phyloP scores from a whole-genome alignment of 2,888 invertebrate genomes.

The Acheta domesticus region DNA sequence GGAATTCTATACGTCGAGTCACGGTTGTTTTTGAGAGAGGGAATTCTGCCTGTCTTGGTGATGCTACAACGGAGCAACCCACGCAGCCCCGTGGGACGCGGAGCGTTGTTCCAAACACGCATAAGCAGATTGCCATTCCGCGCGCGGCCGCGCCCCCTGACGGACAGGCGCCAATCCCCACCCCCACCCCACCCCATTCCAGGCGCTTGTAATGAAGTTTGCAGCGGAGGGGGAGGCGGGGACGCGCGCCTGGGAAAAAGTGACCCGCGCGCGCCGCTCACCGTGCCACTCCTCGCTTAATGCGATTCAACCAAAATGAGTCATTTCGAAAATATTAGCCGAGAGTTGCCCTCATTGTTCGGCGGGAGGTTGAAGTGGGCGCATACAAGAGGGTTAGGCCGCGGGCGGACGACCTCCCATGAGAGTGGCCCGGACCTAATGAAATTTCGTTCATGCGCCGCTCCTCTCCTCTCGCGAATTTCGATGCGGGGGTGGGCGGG shows the following conservation, averaged over 20 bases:
- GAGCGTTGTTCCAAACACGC: no score
- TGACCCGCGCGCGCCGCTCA: background rate
- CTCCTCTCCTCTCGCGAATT: background rate
- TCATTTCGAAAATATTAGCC: constrained; percentile 18
- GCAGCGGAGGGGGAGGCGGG: background rate
- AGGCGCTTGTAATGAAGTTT: background rate
- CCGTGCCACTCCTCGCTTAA: background rate
- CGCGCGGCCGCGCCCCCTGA: background rate
- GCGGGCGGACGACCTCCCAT: background rate
- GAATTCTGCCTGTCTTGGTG: no score
- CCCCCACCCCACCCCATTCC: background rate
- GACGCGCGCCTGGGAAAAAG: background rate
- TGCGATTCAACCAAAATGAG: background rate
- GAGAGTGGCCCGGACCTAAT: background rate
- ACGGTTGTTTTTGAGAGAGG: no score
- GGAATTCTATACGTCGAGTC: no score
- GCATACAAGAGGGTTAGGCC: background rate
- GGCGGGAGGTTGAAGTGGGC: background rate
- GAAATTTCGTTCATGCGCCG: background rate
- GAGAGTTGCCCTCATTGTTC: background rate
- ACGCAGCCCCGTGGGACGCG: no score
- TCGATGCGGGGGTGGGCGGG: background rate
- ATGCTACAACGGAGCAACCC: no score
- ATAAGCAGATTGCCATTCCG: background rate
- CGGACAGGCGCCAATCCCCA: background rate